phyloP scores from a whole-genome alignment of 2,113 vertebrate species.

The Alces alces region DNA sequence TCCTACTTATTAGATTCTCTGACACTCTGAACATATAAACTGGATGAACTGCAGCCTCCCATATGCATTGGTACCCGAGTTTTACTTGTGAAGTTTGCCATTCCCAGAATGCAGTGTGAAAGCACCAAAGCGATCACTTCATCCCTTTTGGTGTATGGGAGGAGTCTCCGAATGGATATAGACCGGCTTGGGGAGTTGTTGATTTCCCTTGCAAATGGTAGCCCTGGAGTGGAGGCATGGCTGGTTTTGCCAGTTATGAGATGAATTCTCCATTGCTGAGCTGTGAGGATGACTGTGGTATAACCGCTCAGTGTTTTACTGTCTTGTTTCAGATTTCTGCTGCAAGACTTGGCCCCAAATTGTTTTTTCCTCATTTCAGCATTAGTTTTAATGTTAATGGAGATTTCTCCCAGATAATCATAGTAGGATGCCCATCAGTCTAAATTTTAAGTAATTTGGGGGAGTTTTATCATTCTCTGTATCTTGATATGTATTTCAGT shows the following conservation, averaged over 20 bases:
- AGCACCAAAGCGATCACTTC: neutral
- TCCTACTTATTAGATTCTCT: neutral
- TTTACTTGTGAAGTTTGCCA: neutral
- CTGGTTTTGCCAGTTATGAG: neutral
- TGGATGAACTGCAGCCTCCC: neutral
- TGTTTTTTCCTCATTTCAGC: neutral
- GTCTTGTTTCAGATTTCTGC: neutral
- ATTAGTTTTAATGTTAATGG: neutral
- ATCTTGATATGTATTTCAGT: constrained; percentile 6
- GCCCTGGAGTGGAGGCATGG: neutral
- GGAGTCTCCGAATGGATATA: neutral
- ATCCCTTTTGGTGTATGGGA: neutral
- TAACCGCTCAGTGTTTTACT: neutral
- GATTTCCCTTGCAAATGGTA: neutral
- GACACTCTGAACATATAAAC: neutral
- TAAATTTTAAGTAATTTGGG: constrained; percentile 22
- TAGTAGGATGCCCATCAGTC: neutral
- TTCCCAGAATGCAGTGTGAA: neutral
- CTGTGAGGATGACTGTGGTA: neutral
- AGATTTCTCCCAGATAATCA: neutral
- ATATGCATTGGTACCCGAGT: neutral
- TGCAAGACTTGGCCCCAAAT: neutral
- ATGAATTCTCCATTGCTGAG: neutral
- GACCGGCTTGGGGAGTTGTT: neutral
- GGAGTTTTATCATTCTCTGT: constrained; percentile 25